phyloP scores from a whole-genome alignment of 2,797 vertebrate genomes.

The Amniataba percoides region DNA sequence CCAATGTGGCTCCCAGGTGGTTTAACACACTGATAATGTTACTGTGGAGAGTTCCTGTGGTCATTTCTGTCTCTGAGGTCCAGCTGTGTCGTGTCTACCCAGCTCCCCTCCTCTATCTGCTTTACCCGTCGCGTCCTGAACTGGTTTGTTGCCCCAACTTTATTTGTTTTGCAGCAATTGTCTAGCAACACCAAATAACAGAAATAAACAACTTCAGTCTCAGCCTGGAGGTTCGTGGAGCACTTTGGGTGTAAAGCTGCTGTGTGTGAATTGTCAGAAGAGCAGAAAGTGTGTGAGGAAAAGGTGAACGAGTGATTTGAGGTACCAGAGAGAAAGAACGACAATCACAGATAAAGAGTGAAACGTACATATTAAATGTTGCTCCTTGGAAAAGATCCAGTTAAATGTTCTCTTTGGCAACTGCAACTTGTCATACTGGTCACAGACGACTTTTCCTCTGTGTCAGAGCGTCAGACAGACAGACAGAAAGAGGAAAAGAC shows the following conservation, averaged over 20 bases:
- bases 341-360: slow-evolving; percentile 15
- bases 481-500: background rate
- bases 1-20: slow-evolving; percentile 28
- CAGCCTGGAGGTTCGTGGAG: background rate
- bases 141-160: background rate
- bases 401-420: background rate
- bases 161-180: background rate
- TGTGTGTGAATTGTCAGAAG: background rate
- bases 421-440: background rate
- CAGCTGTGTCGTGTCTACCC: slow-evolving; percentile 8
- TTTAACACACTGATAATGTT: slow-evolving; percentile 28
- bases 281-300: background rate
- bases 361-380: background rate
- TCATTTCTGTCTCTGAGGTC: slow-evolving; percentile 23
- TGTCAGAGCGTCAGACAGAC: background rate
- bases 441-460: background rate
- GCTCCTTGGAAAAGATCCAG: background rate
- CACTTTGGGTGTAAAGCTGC: background rate
- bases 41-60: slow-evolving; percentile 21
- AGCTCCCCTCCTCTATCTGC: background rate
- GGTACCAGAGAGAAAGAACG: background rate
- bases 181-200: background rate
- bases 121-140: background rate
- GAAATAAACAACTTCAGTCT: background rate
- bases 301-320: background rate